A percentile compares a stretch with the other conserved stretches of the same genome.
Evolutionary conservation across 2,888 invertebrate genomes (phyloP).

Genomic region (Pollenia amentaria): DNA sequence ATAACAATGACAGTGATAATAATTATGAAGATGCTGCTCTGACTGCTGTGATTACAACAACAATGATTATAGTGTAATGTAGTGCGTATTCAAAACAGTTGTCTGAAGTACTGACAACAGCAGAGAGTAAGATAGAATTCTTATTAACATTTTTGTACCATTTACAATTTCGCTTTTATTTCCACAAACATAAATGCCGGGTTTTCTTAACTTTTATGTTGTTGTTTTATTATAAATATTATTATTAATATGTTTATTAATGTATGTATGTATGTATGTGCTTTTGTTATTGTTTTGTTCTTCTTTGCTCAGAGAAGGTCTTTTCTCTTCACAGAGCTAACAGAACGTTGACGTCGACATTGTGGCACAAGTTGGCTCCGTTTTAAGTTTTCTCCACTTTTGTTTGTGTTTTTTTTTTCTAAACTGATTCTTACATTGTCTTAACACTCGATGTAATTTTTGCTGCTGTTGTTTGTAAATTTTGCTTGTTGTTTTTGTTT

Average conservation of each 20-base stretch:
- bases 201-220: not conserved
- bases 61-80: not conserved
- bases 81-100: not conserved
- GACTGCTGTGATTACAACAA: constrained; percentile 7
- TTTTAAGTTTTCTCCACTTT: constrained; percentile 15
- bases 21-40: constrained; percentile 41
- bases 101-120: constrained; percentile 13
- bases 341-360: constrained; percentile 10
- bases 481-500: constrained; percentile 1
- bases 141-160: constrained; percentile 27
- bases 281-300: not conserved
- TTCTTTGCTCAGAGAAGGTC: not conserved
- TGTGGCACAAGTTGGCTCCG: constrained; percentile 1
- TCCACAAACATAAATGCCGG: constrained; percentile 45
- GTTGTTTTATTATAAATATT: not conserved
- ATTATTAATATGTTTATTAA: too few species aligned
- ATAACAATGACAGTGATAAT: constrained; percentile 50
- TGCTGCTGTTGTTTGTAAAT: not conserved
- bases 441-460: constrained; percentile 33
- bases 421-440: not conserved
- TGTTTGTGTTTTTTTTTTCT: not conserved
- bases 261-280: not conserved
- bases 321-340: not conserved
- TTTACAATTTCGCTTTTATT: constrained; percentile 43
- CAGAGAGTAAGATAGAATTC: not conserved